These are phyloP conservation scores for Sander lucioperca DNA, from an alignment of 2,113 vertebrate genomes.

Conservation along the genomic window DNA sequence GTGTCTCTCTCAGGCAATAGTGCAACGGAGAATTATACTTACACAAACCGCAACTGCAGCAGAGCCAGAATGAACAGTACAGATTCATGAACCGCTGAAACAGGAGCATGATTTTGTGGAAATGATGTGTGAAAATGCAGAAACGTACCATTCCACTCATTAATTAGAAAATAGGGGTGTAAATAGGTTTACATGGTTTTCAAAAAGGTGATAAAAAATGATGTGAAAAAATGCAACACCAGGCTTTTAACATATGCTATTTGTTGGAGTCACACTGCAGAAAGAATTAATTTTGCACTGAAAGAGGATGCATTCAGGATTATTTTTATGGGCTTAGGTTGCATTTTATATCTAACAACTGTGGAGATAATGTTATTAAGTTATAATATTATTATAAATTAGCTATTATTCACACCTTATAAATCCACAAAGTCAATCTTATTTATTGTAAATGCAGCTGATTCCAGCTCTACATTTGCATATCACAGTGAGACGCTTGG, in stretches of 20 bases:
- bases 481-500: constrained; percentile 34
- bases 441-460: constrained; percentile 47
- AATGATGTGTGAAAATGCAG: constrained; percentile 29
- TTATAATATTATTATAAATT: too few species aligned
- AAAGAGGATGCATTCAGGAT: constrained; percentile 18
- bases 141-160: neutral
- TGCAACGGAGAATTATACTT: constrained; percentile 53
- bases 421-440: constrained; percentile 28
- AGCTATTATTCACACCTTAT: constrained; percentile 35
- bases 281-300: constrained; percentile 33
- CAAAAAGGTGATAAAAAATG: constrained; percentile 19
- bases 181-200: constrained; percentile 10
- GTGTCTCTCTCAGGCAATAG: constrained; percentile 40
- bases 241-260: constrained; percentile 25
- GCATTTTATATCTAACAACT: constrained; percentile 31
- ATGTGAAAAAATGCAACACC: constrained; percentile 16
- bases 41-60: constrained; percentile 34
- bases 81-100: constrained; percentile 17
- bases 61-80: constrained; percentile 33
- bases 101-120: constrained; percentile 9
- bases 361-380: constrained; percentile 7
- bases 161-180: constrained; percentile 6
- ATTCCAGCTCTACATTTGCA: constrained; percentile 43
- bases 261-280: constrained; percentile 21
- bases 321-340: constrained; percentile 32